Percentiles rank a stretch among this genome's conserved stretches.
phyloP scores from a whole-genome alignment of 2,888 invertebrate species.

The Rosalia funebris region DNA sequence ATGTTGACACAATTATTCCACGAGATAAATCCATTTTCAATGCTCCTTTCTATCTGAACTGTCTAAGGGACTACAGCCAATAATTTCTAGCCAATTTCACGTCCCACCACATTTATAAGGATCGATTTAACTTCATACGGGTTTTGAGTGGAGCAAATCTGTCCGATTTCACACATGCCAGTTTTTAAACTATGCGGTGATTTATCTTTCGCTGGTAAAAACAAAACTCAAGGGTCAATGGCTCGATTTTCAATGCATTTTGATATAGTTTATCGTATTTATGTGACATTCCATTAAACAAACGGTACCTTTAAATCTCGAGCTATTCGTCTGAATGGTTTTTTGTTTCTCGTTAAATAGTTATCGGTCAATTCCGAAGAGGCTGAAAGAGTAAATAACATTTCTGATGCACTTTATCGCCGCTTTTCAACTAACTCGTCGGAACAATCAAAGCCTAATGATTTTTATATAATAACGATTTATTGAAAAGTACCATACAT shows the following conservation, averaged over 20 bases:
- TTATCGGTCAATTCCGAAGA: constrained; percentile 35
- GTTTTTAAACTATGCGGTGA: constrained; percentile 35
- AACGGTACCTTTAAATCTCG: constrained; percentile 50
- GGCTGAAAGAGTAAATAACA: constrained; percentile 1
- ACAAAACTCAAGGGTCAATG: constrained; percentile 39
- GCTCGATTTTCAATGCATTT: constrained; percentile 50
- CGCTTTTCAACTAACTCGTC: not conserved
- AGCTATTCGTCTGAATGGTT: constrained; percentile 29
- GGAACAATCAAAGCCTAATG: too few species aligned
- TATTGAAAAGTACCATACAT: too few species aligned
- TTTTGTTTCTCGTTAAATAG: constrained; percentile 35
- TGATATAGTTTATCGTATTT: constrained; percentile 52
- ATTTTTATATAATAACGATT: too few species aligned
- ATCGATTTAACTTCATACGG: not conserved
- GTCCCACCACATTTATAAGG: constrained; percentile 24
- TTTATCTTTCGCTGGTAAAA: constrained; percentile 33
- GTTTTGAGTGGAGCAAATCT: constrained; percentile 32
- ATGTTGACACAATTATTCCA: too few species aligned
- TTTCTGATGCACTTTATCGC: constrained; percentile 12
- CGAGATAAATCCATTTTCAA: not conserved
- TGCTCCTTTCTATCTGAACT: constrained; percentile 5
- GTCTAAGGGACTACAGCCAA: constrained; percentile 18
- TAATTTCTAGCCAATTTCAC: constrained; percentile 27
- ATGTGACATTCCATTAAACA: constrained; percentile 52
- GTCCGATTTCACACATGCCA: constrained; percentile 41